Conservation (phyloP, 2,797 vertebrate species). For the Clarias platycephalus region DNA sequence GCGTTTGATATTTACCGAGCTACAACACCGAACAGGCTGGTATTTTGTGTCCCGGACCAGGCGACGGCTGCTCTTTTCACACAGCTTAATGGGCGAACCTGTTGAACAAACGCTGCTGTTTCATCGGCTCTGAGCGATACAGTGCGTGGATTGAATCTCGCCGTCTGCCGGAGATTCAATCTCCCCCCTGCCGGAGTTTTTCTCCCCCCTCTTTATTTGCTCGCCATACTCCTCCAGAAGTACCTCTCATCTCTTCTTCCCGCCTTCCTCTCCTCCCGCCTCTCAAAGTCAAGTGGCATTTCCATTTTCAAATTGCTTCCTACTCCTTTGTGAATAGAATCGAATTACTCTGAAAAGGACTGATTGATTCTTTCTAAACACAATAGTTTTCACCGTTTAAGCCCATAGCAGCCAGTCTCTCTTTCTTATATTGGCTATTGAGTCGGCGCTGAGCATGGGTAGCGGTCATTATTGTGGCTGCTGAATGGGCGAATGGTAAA, state of each 20-base stretch:
- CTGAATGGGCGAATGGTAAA: slow-evolving; percentile 64
- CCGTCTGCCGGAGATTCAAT: slow-evolving; percentile 35
- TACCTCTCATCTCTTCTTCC: slow-evolving; percentile 42
- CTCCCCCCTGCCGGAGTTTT: no score
- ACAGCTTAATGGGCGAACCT: slow-evolving; percentile 40
- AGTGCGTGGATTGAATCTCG: slow-evolving; percentile 43
- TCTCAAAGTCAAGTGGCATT: slow-evolving; percentile 75
- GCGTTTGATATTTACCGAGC: slow-evolving; percentile 30
- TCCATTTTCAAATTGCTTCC: slow-evolving; percentile 79
- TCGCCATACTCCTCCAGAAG: slow-evolving; percentile 51
- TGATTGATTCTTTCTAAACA: slow-evolving; percentile 78
- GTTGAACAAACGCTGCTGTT: slow-evolving; percentile 40
- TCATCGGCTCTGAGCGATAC: slow-evolving; percentile 16
- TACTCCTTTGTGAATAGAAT: slow-evolving; percentile 76
- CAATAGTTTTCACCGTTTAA: slow-evolving; percentile 73
- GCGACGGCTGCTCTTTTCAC: slow-evolving; percentile 31
- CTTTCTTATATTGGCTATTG: slow-evolving; percentile 66
- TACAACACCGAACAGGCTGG: neutral
- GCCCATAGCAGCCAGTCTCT: slow-evolving; percentile 63
- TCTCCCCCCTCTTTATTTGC: slow-evolving; percentile 42
- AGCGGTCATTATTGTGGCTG: slow-evolving; percentile 69
- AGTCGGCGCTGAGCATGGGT: slow-evolving; percentile 62
- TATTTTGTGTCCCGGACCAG: slow-evolving; percentile 25
- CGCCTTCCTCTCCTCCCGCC: slow-evolving; percentile 50
- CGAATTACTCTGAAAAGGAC: slow-evolving; percentile 75